Percentiles rank a stretch among this genome's conserved stretches.
Conservation (phyloP, 1,140 invertebrate genomes). For the Atopsyche davidsoni region DNA sequence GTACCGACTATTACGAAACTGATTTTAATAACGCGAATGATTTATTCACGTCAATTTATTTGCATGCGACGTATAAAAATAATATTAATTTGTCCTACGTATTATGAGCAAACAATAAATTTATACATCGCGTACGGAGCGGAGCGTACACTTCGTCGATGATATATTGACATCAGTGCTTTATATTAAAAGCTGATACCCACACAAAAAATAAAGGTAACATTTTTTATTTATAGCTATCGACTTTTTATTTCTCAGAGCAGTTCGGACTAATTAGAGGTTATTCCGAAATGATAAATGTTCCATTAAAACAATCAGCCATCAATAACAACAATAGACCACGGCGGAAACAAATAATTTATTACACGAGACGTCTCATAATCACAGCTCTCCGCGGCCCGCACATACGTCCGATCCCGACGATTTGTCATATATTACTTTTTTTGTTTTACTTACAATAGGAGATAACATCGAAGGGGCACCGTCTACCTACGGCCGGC, state of each 20-base stretch:
- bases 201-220: constrained; percentile 21
- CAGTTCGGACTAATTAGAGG: constrained; percentile 26
- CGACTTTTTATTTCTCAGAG: constrained; percentile 8
- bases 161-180: neutral
- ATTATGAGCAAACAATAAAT: too few relatives aligned
- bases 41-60: too few relatives aligned
- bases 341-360: constrained; percentile 26
- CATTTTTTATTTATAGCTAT: constrained; percentile 11
- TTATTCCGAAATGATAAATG: constrained; percentile 29
- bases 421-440: constrained; percentile 30
- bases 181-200: constrained; percentile 1
- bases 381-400: constrained; percentile 12
- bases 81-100: too few relatives aligned
- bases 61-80: too few relatives aligned
- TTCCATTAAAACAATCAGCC: constrained; percentile 30
- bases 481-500: constrained; percentile 21
- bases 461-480: constrained; percentile 26
- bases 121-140: too few relatives aligned
- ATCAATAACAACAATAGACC: constrained; percentile 27
- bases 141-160: neutral
- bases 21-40: too few relatives aligned
- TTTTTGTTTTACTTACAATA: constrained; percentile 24
- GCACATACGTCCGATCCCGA: constrained; percentile 19
- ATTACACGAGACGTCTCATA: constrained; percentile 23
- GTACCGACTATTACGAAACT: too few relatives aligned